Evolutionary conservation across 2,797 vertebrate species (phyloP), one percentile per base, ranked within the genome.

Genomic region (Argyrosomus regius): DNA sequence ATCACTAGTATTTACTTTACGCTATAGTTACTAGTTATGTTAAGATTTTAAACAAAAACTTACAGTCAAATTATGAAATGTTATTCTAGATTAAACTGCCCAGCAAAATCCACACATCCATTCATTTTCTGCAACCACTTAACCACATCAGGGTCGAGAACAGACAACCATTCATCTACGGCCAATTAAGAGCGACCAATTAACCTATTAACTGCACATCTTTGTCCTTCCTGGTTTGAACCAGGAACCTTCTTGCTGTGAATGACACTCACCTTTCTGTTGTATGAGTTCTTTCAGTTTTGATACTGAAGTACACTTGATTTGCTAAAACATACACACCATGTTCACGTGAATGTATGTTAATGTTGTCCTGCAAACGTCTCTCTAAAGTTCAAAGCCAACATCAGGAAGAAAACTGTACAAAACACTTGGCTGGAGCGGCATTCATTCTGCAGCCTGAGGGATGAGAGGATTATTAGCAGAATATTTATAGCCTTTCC

Each of bases 401-500:
- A 66, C 50, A 31, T 72, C 24, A 60, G 58, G 20, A 71, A 65
- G 2, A 31, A 64, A 80, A 78, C 43, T 56, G 45, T 35, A 75
- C 16, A 28, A 78, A 83, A 48, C 56, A 75, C 39, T 82, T 50
- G 62, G 59, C 81, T 68, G 69, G 26, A 82, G 75, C 57, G 63
- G 63, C 62, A 28, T 81, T 80, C 24, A 66, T 78, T 82, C 73
- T 66, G n/a, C 26, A 77, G 68, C 67, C 72, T 5, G 53, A 57
- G 58, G 62, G n/a, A 4, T 12, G 6, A 41, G 43, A 65, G 39
- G n/a, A 56, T 70, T 80, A 72, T 80, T 58, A 75, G 43, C 24
- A 18, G 69, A 72, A 75, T 90, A 88, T 85, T 87, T 85, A 73
- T 87, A 89, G 84, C 68, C 50, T 77, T 77, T 73, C 48, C 63